These are phyloP conservation scores for Coregonus sp. DNA, from an alignment of 2,797 vertebrate genomes.

Conservation along the genomic window DNA sequence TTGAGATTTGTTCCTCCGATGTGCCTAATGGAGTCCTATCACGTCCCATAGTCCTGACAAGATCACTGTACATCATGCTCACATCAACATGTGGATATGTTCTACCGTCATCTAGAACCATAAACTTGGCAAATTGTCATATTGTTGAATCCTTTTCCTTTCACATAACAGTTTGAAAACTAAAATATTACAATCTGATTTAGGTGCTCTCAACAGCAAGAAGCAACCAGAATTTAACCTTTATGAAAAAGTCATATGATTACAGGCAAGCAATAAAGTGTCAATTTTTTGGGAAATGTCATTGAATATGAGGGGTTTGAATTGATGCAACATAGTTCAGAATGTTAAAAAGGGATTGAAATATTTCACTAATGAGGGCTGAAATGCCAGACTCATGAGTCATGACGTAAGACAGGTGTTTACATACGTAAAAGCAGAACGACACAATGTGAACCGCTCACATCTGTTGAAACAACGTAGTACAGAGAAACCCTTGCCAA, in stretches of 20 bases:
- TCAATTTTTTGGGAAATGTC: constrained; percentile 34
- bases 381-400: constrained; percentile 38
- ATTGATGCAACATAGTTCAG: constrained; percentile 46
- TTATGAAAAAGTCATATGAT: constrained; percentile 30
- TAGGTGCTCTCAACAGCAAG: constrained; percentile 49
- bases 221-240: constrained; percentile 42
- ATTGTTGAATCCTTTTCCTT: constrained; percentile 57
- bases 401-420: constrained; percentile 46
- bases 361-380: constrained; percentile 54
- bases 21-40: neutral
- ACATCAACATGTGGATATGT: neutral
- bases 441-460: constrained; percentile 54
- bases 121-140: constrained; percentile 46
- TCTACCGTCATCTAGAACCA: neutral
- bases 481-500: constrained; percentile 36
- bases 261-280: constrained; percentile 24
- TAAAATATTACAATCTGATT: constrained; percentile 48
- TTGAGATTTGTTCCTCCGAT: neutral
- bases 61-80: neutral
- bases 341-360: constrained; percentile 45
- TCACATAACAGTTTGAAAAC: constrained; percentile 36
- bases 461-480: constrained; percentile 42
- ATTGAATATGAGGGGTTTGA: constrained; percentile 41
- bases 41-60: neutral
- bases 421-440: constrained; percentile 50